These are phyloP conservation scores for Aproaerema taeniolella DNA, from an alignment of 2,888 invertebrate species.

Conservation along the genomic window DNA sequence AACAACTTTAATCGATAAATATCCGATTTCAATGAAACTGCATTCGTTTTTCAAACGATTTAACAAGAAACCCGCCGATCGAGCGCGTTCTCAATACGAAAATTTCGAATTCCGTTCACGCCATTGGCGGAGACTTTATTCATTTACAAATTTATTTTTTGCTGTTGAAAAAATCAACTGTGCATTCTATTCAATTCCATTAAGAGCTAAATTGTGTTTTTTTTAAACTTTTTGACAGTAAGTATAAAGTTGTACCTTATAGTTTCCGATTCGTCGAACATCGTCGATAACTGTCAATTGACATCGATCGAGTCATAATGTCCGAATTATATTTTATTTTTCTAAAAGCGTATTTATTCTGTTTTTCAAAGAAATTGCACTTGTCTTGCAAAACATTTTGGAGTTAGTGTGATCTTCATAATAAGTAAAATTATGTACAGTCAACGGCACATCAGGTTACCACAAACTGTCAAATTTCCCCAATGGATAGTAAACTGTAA, in stretches of 20 bases:
- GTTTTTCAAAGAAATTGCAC: slow-evolving; percentile 54
- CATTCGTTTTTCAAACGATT: slow-evolving; percentile 63
- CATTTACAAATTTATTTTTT: slow-evolving; percentile 37
- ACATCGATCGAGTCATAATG: slow-evolving; percentile 37
- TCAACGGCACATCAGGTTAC: no score
- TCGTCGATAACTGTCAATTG: slow-evolving; percentile 51
- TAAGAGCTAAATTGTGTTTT: no score
- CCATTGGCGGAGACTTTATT: slow-evolving; percentile 54
- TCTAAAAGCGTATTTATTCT: slow-evolving; percentile 39
- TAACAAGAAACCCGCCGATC: slow-evolving; percentile 47
- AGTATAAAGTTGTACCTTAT: not conserved
- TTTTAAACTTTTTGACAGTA: no score
- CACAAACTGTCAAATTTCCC: no score
- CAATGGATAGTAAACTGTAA: no score
- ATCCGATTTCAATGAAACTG: no score
- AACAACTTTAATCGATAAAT: no score
- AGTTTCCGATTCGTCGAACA: no score
- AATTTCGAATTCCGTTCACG: slow-evolving; percentile 65
- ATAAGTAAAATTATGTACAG: no score
- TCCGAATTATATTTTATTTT: slow-evolving; percentile 56
- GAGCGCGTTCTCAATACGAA: slow-evolving; percentile 46
- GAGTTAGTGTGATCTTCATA: no score
- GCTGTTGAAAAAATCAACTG: not conserved
- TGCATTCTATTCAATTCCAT: no score
- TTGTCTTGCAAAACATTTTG: no score